Conservation (phyloP, 2,113 vertebrate genomes). For the Menidia beryllina region DNA sequence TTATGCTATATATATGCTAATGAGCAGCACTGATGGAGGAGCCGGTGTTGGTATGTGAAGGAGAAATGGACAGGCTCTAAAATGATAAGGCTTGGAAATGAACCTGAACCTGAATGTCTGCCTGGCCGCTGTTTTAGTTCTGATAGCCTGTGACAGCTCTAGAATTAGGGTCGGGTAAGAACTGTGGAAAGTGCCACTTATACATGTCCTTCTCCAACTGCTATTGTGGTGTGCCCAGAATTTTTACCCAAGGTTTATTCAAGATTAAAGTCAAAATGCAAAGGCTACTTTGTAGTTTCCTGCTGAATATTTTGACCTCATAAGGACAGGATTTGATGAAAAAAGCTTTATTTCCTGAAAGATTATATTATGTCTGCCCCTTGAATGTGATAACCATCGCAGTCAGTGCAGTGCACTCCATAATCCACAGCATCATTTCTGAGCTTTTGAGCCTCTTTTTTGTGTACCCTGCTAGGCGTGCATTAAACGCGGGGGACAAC, state of each 20-base stretch:
- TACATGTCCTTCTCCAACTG: slow-evolving; percentile 70
- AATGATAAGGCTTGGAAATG: slow-evolving; percentile 77
- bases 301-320: slow-evolving; percentile 33
- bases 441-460: slow-evolving; percentile 53
- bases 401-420: slow-evolving; percentile 28
- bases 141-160: slow-evolving; percentile 80
- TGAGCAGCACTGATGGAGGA: slow-evolving; percentile 72
- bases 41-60: slow-evolving; percentile 69
- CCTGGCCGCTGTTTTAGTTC: slow-evolving; percentile 70
- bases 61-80: slow-evolving; percentile 72
- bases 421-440: slow-evolving; percentile 62
- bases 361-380: slow-evolving; percentile 57
- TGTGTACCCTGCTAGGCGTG: slow-evolving; percentile 17
- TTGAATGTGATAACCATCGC: slow-evolving; percentile 50
- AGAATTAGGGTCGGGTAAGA: slow-evolving; percentile 77
- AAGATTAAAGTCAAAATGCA: slow-evolving; percentile 64
- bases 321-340: slow-evolving; percentile 60
- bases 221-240: slow-evolving; percentile 66
- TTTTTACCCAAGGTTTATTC: slow-evolving; percentile 62
- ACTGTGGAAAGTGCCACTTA: slow-evolving; percentile 79
- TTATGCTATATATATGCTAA: slow-evolving; percentile 83
- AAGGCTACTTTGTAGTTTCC: slow-evolving; percentile 52
- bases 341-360: slow-evolving; percentile 55
- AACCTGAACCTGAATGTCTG: slow-evolving; percentile 75
- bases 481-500: slow-evolving; percentile 51